A percentile compares a stretch with the other conserved stretches of the same genome.
Evolutionary conservation across 2,113 vertebrate genomes (phyloP).

Genomic region (Pelodiscus sinensis): DNA sequence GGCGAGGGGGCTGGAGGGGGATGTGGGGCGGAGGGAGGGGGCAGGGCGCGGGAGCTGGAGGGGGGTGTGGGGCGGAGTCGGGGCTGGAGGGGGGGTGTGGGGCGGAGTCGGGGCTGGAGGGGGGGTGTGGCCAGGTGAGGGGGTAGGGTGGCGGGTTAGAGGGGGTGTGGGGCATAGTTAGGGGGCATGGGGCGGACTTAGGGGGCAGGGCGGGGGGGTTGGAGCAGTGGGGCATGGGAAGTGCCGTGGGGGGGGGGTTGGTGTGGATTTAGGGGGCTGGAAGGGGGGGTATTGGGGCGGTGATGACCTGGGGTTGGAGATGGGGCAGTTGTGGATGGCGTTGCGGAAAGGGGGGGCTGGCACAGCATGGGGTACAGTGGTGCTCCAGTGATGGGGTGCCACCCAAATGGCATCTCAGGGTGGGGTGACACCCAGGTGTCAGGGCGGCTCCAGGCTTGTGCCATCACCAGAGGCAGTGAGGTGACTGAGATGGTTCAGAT

Average conservation of each 20-base stretch:
- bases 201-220: neutral
- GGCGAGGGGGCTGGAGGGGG: too few species aligned
- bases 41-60: conserved; percentile 68
- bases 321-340: neutral
- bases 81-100: too few species aligned
- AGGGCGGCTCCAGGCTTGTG: too few species aligned
- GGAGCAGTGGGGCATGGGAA: neutral
- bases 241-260: neutral
- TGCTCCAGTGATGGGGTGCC: too few species aligned
- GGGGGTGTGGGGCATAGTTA: too few species aligned
- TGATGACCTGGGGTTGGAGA: neutral
- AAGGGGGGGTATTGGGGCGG: neutral
- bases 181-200: neutral
- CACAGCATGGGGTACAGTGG: neutral
- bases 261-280: too few species aligned
- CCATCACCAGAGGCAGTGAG: too few species aligned
- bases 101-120: too few species aligned
- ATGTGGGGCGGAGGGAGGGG: too few species aligned
- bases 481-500: too few species aligned
- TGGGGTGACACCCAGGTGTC: too few species aligned
- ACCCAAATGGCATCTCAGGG: too few species aligned
- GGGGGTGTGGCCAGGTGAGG: neutral
- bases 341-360: neutral
- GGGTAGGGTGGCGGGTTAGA: neutral
- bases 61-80: neutral